Base-by-base conservation (phyloP, 2,888 invertebrate genomes). In the Sarcophaga variegata region DNA sequence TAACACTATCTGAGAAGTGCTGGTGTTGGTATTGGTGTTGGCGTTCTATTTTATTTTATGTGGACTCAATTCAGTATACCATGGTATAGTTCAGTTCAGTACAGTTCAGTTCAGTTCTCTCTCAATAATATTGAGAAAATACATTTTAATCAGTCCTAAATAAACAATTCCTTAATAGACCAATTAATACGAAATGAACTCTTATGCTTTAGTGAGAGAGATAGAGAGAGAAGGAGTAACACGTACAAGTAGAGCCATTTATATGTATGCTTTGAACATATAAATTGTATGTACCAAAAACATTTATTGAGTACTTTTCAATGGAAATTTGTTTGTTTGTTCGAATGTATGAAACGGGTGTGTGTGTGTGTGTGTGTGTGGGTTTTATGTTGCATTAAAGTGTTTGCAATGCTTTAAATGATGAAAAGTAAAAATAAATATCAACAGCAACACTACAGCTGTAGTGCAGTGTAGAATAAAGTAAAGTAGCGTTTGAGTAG, bases 121-220 rank as follows among this genome's bases (percentile, higher is more conserved):
- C 37, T 37, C 37, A 37, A 37, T 37, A 37, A 37, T 37, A 37
- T 37, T 37, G 37, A 25, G 25, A 17, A 54, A 69, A 63, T 45
- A 74, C 11, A 45, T 37, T 37, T 74, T 22, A 75, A 69, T 11
- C 69, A 63, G 20, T 69, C 54, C 67, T 45, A 76, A 69, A 63
- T 76, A 70, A 81, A 81, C 45, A 70, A 59, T 20, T 54, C 2
- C 25, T 45, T 70, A 63, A 76, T 63, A 69, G 14, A 70, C n/a
- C 49, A 81, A 81, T 81, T 81, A 75, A 69, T 17, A 63, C 49
- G 37, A 49, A 49, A 63, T 69, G 10, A 62, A 60, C 63, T 8
- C 20, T 49, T 14, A 4, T 49, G 4, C 14, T 49, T 4, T 49
- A 12, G 63, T 47, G 8, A 47, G 27, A 37, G 37, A 6, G 37